These are phyloP conservation scores for Lasius platythorax DNA, from an alignment of 2,888 invertebrate genomes.

Conservation along the genomic window DNA sequence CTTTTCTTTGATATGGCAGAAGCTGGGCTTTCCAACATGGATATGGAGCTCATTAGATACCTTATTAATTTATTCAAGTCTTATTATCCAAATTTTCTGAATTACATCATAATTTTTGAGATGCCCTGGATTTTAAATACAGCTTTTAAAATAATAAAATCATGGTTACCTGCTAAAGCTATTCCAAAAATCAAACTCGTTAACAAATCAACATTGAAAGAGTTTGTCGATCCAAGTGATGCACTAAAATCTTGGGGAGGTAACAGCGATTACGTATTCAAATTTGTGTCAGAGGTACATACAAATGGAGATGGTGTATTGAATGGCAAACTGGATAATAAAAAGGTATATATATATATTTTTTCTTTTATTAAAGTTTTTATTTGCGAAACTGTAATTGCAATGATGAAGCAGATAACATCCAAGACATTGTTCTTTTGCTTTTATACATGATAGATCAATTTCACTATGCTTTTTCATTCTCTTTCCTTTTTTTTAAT, in stretches of 20 bases:
- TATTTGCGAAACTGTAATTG: background rate
- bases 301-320: slow-evolving; percentile 68
- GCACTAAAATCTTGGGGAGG: slow-evolving; percentile 94
- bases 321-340: slow-evolving; percentile 85
- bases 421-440: background rate
- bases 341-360: slow-evolving; percentile 84
- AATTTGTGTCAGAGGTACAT: slow-evolving; percentile 89
- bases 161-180: slow-evolving; percentile 94
- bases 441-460: background rate
- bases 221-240: slow-evolving; percentile 91
- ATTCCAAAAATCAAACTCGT: slow-evolving; percentile 95
- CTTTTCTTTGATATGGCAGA: slow-evolving; percentile 97
- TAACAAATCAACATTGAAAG: slow-evolving; percentile 91
- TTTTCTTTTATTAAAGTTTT: slow-evolving; percentile 20
- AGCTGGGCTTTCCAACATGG: slow-evolving; percentile 94
- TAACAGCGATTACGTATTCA: slow-evolving; percentile 90
- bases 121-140: slow-evolving; percentile 98
- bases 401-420: background rate
- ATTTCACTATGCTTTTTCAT: background rate
- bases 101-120: slow-evolving; percentile 96
- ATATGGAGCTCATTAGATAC: slow-evolving; percentile 96
- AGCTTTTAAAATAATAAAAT: slow-evolving; percentile 96
- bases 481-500: background rate
- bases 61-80: slow-evolving; percentile 94
- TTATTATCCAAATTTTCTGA: slow-evolving; percentile 95